Base-by-base conservation (phyloP, 1,140 invertebrate genomes). In the Caenorhabditis tropicalis region DNA sequence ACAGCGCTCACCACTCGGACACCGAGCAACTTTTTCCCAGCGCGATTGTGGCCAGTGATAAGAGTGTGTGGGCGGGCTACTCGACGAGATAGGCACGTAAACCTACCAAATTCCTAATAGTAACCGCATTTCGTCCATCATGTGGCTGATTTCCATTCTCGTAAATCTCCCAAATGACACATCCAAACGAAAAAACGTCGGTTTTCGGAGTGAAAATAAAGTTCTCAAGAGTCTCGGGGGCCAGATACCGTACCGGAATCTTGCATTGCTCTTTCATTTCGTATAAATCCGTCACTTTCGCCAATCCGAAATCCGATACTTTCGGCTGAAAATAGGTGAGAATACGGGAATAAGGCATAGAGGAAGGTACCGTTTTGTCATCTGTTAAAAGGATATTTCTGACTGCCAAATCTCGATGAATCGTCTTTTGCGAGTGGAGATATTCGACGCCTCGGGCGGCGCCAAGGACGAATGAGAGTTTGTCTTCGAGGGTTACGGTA, bases 371-470 rank as follows among this genome's bases (percentile, higher is more conserved):
- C 51, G 46, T 56, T 51, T 51, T 56, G 33, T 51, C 79, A 27
- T 82, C 65, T 1, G 36, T 27, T 5, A 74, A 31, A 7, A 74
- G 29, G 24, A 74, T 74, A 24, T 74, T 74, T 46, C 65, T 19
- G n/a, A 60, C 56, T 10, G 82, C 56, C 21, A 82, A 48, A 36
- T 82, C 82, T 43, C 56, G n/a, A 33, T 82, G 82, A 46, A 82
- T 51, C 12, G 43, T 65, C 31, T 74, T 82, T 24, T 48, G 36
- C 2, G 51, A 60, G 93, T 98, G 96, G 91, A 98, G 93, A 92
- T 98, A 98, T 24, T 95, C 94, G 96, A 98, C 98, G 82, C 96
- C 96, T 36, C 53, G 21, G 15, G 85, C 82, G 1, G 70, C 46
- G 12, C 82, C 85, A 24, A 83, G 79, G 7, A 53, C 49, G 31